Evolutionary conservation across 2,888 invertebrate species (phyloP).

Genomic region (Agrochola macilenta): DNA sequence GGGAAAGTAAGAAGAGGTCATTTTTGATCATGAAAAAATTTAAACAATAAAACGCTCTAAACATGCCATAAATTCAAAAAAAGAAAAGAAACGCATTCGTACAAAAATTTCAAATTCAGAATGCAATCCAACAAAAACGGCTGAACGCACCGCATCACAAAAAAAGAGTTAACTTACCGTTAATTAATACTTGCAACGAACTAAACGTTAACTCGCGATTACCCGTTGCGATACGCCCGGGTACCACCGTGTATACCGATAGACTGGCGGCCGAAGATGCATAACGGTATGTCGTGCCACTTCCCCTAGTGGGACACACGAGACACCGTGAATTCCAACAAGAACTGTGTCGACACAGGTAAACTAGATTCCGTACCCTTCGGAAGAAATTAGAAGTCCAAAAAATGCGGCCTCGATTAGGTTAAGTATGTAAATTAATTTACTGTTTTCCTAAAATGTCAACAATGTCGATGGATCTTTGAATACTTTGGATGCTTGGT

Average conservation of each 20-base stretch:
- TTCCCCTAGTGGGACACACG: slow-evolving; percentile 73
- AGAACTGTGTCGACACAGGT: slow-evolving; percentile 58
- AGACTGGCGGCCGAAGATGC: slow-evolving; percentile 78
- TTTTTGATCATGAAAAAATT: not conserved
- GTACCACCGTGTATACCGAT: slow-evolving; percentile 73
- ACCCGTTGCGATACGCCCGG: slow-evolving; percentile 74
- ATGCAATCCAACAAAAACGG: slow-evolving; percentile 39
- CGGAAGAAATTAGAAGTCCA: slow-evolving; percentile 52
- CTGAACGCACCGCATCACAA: slow-evolving; percentile 49
- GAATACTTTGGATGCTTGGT: slow-evolving; percentile 21
- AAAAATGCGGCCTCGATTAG: slow-evolving; percentile 52
- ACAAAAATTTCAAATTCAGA: slow-evolving; percentile 50
- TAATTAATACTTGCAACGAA: slow-evolving; percentile 66
- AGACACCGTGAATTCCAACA: slow-evolving; percentile 66
- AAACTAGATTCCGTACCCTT: slow-evolving; percentile 65
- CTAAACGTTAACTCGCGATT: slow-evolving; percentile 64
- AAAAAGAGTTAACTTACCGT: slow-evolving; percentile 78
- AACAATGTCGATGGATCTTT: slow-evolving; percentile 6
- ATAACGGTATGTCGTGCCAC: slow-evolving; percentile 86
- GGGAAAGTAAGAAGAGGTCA: not conserved
- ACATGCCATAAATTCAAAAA: not conserved
- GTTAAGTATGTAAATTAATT: slow-evolving; percentile 47
- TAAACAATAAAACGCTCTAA: not conserved
- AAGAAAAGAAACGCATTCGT: slow-evolving; percentile 22
- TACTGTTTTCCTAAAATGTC: slow-evolving; percentile 46